Base-by-base conservation (phyloP, 1,140 invertebrate species). In the Drosophila kanapiae region DNA sequence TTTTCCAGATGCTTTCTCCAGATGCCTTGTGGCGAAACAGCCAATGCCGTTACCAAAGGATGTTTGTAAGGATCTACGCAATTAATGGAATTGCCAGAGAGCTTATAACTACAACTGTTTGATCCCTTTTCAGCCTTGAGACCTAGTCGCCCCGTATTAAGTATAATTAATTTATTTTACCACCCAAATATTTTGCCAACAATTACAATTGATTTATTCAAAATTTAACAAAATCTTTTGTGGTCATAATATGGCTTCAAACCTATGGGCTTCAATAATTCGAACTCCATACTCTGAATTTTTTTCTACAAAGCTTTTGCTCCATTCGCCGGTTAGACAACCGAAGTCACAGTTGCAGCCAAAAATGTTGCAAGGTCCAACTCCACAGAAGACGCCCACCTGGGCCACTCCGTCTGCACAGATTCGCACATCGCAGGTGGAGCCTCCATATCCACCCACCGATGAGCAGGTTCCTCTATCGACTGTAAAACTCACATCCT, bases 341-440 rank as follows among this genome's bases (percentile, higher is more conserved):
- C 54, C 54, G 35, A 14, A 3, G 13, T 57, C 54, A 35, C 54
- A 57, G 35, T 38, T 57, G 54, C 54, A 57, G 8, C 54, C 54
- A 23, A 57, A 57, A 4, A 57, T 6, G 35, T 57, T 57, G 35
- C 54, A 57, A 14, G 54, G 35, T n/a, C 18, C 54, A n/a, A 8
- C 5, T 10, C 13, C 53, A 38, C 35, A 23, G 23, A 23, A 18
- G 14, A 13, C 8, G 54, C 53, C 53, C 53, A 38, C 35, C 35
- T 23, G 18, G 18, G 54, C 18, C 33, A 38, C 13, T 27, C 54
- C 54, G 33, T 57, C 35, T 13, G 35, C 54, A 18, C 54, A 57
- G 54, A 57, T 57, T 18, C 33, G 8, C 18, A 37, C 35, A 1
- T 33, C 29, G 35, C 33, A 37, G 3, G 35, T 14, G 13, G 16